Evolutionary conservation across 2,797 vertebrate genomes (phyloP).

Genomic region (Amblyraja radiata): DNA sequence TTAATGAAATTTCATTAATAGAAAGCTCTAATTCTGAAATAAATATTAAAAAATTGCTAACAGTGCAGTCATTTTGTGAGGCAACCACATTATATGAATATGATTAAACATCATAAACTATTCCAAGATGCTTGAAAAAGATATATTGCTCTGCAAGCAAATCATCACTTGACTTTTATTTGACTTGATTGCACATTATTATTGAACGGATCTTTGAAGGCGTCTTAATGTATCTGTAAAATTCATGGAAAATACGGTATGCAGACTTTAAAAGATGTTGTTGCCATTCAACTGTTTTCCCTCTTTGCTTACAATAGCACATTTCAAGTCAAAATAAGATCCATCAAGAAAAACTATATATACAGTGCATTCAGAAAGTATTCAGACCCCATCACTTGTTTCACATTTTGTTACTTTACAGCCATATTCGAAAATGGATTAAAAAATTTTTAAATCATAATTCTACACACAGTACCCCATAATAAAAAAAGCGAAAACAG

Average conservation of each 20-base stretch:
- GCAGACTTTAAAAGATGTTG: not conserved
- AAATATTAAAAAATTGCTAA: not conserved
- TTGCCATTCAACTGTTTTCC: not conserved
- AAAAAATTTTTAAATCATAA: too few relatives aligned
- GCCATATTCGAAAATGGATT: too few relatives aligned
- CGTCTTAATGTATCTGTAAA: not conserved
- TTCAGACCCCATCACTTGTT: too few relatives aligned
- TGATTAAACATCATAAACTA: not conserved
- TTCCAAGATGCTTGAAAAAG: not conserved
- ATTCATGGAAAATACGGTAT: not conserved
- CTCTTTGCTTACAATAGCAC: not conserved
- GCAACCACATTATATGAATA: slow-evolving; percentile 4
- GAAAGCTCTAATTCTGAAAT: slow-evolving; percentile 16
- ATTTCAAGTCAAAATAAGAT: not conserved
- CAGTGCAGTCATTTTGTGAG: not conserved
- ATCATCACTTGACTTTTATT: not conserved
- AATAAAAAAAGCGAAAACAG: too few relatives aligned
- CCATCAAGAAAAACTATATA: not conserved
- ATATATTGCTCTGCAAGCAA: not conserved
- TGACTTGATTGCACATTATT: slow-evolving; percentile 14
- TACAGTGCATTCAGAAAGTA: not conserved
- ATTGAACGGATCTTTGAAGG: not conserved
- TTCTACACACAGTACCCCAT: too few relatives aligned
- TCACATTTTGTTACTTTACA: too few relatives aligned
- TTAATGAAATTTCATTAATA: slow-evolving; percentile 10